Evolutionary conservation across 2,888 invertebrate genomes (phyloP), one percentile per base, ranked within the genome.

Genomic region (Empis stercorea): DNA sequence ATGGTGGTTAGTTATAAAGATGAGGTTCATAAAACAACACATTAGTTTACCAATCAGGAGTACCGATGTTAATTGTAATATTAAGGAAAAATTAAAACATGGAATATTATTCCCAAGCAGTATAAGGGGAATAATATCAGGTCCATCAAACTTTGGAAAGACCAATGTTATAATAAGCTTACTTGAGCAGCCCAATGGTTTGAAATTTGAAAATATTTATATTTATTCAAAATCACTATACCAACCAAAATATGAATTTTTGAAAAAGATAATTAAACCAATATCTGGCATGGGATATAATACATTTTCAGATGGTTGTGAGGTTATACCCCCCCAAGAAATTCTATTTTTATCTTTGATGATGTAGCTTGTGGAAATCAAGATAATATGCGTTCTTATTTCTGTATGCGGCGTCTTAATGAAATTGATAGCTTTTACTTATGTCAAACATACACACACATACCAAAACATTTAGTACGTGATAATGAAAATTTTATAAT

Each of bases 121-220:
- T 37, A 52, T 55, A 43, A 41, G 54, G 43, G 51, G 46, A 13
- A 42, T 65, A 14, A 56, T 66, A 48, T 53, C 57, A 10, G 64
- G 64, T 11, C 61, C 62, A 36, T 61, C 59, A n/a, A 61, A 59
- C 46, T 62, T 59, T 51, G 64, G 66, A 2, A 66, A 67, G 55
- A 61, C 61, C 20, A 20, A 20, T 20, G 20, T 20, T 20, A 20
- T 20, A 20, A 4, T 20, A 20, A 20, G 20, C 20, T 20, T 20
- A 20, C 20, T 20, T 20, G 20, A 20, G 5, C 20, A 20, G 4
- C 20, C 20, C 3, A 20, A 20, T 20, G 20, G 20, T 20, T 20
- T 20, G 20, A 20, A 20, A 20, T 20, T 20, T 20, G 20, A 20
- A 20, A 20, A 20, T 20, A 20, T 20, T 20, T 20, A 20, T 20